Conservation (phyloP, 2,888 invertebrate genomes). For the Ochlodes sylvanus region DNA sequence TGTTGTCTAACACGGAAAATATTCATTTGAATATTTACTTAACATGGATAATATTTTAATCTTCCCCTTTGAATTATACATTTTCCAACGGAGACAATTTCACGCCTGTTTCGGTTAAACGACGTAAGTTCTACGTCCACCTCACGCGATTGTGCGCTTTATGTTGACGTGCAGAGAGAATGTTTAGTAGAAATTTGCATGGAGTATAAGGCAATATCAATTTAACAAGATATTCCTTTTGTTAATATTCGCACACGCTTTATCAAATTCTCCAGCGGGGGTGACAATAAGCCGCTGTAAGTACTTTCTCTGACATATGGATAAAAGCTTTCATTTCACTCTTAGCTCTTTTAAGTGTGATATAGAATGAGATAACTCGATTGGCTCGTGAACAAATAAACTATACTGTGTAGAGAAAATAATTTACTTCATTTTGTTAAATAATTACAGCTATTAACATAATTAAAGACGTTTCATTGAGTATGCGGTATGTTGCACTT, state of each 20-base stretch:
- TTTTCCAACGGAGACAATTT: conserved; percentile 85
- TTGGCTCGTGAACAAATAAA: conserved; percentile 22
- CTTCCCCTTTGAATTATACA: conserved; percentile 86
- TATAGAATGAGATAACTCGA: conserved; percentile 50
- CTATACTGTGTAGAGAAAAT: conserved; percentile 19
- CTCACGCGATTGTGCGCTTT: conserved; percentile 61
- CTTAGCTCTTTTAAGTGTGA: conserved; percentile 79
- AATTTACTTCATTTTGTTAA: conserved; percentile 26
- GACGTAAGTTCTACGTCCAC: conserved; percentile 58
- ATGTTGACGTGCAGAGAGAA: conserved; percentile 43
- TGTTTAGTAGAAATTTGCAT: conserved; percentile 62
- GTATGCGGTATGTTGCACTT: conserved; percentile 25
- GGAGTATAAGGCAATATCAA: conserved; percentile 72
- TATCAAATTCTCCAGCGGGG: conserved; percentile 85
- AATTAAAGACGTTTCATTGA: conserved; percentile 34
- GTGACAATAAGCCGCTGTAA: conserved; percentile 85
- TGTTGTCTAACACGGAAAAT: conserved; percentile 86
- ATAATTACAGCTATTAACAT: conserved; percentile 25
- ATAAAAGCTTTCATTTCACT: conserved; percentile 85
- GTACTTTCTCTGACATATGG: conserved; percentile 84
- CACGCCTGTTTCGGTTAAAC: conserved; percentile 70
- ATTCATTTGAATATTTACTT: conserved; percentile 86
- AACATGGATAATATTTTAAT: conserved; percentile 86
- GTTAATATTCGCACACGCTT: conserved; percentile 86
- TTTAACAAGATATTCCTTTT: conserved; percentile 86